Base-by-base conservation (phyloP, 2,888 invertebrate genomes). In the Cremastinae sp. region DNA sequence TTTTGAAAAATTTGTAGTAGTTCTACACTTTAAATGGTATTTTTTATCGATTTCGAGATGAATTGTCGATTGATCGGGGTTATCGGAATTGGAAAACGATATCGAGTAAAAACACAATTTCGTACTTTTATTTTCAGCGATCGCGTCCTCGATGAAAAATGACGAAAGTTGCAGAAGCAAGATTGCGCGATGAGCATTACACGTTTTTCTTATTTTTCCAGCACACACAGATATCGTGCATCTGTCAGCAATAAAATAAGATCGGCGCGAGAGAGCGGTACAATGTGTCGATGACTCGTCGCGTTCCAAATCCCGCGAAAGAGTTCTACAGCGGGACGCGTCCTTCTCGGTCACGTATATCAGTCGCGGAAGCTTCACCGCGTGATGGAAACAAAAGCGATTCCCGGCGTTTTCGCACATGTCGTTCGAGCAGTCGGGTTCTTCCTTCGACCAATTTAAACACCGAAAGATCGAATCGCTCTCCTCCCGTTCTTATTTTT, bases 361-460 rank as follows among this genome's bases (percentile, higher is more conserved):
- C n/a, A 28, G 28, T 5, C 28, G 28, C 14, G 53, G 16, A 22
- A 14, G 36, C 34, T 34, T 14, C 51, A 0, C 49, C n/a, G 5
- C 47, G 62, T 41, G 47, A 22, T 41, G 59, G 41, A 70, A 56
- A 47, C 64, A 28, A 43, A 54, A 61, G 73, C 38, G 38, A 47
- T 56, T 58, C 28, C 22, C 16, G 65, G n/a, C n/a, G n/a, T n/a
- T n/a, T 47, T 70, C 51, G 41, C 69, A 58, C 68, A 53, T 9
- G 36, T 43, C 43, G 43, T 65, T 54, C 45, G 28, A n/a, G n/a
- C n/a, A n/a, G n/a, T n/a, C n/a, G 38, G 59, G 16, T 28, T 65
- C 70, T n/a, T n/a, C n/a, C n/a, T n/a, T 61, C 43, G 70, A 34
- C 62, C 77, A 74, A 70, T 77, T 70, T 77, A 70, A 77, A 65